These are phyloP conservation scores for Xiphorhynchus elegans DNA, from an alignment of 2,113 vertebrate species.

Conservation along the genomic window DNA sequence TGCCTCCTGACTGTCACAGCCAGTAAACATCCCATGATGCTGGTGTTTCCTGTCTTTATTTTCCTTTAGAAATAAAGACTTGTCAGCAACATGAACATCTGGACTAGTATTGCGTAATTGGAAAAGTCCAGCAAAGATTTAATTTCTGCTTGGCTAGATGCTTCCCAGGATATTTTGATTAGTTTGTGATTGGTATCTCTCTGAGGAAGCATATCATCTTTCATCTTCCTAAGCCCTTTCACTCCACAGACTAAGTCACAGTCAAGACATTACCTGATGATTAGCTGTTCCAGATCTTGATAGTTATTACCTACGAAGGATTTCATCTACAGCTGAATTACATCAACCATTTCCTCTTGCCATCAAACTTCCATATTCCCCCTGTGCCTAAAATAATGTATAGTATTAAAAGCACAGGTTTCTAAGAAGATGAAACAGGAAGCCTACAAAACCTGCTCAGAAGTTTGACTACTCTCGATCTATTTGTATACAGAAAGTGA, in stretches of 20 bases:
- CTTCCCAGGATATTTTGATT: neutral
- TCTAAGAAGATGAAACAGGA: neutral
- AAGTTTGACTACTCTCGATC: neutral
- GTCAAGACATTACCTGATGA: conserved; percentile 36
- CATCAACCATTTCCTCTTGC: neutral
- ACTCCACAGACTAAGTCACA: neutral
- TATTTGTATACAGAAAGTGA: neutral
- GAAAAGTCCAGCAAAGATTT: neutral
- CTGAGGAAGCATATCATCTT: neutral
- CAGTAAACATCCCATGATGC: neutral
- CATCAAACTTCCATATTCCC: neutral
- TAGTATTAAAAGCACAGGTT: neutral
- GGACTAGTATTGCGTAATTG: conserved; percentile 12
- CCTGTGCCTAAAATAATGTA: neutral
- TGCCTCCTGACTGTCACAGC: neutral
- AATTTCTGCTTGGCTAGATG: conserved; percentile 41
- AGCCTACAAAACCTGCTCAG: neutral
- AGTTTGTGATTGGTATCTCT: conserved; percentile 22
- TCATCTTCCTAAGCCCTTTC: conserved; percentile 26
- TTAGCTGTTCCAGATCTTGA: conserved; percentile 1
- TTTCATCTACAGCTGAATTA: conserved; percentile 10
- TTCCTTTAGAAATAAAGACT: conserved; percentile 22
- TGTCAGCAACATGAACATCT: conserved; percentile 29
- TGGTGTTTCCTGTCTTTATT: neutral
- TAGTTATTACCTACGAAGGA: neutral